Evolutionary conservation across 2,797 vertebrate genomes (phyloP), one percentile per base, ranked within the genome.

Genomic region (Trachops cirrhosus): DNA sequence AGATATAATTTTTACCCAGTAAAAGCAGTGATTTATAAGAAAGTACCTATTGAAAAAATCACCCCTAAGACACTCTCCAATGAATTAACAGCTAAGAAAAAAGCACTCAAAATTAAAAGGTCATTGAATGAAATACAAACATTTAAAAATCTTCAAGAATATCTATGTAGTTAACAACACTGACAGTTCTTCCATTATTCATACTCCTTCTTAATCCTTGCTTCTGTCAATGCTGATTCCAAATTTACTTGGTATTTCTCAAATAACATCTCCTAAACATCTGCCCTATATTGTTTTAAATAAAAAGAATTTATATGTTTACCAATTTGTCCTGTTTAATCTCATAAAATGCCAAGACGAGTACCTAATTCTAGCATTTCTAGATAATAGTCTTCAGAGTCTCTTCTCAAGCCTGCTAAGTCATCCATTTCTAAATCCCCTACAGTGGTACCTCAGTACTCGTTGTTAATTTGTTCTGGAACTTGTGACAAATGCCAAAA

Each of bases 351-450:
- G 39, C 48, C 41, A 93, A 88, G 54, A 86, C 32, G 39, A 88
- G 37, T 74, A 88, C 8, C 46, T 74, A 85, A 91, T 48, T 88
- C 12, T 57, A 78, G 32, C 62, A 73, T 84, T 91, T 79, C 62
- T 48, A 87, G 41, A 70, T 41, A 91, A 73, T 15, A 84, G 64
- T 21, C 59, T 94, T 94, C 34, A 48, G 52, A 68, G 29, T 59
- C 32, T 83, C 57, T 57, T 85, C 41, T 91, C n/a, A 89, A 86
- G 71, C 87, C 54, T 94, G 26, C 41, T 29, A 90, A 80, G 73
- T 34, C 41, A 84, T n/a, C 37, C 59, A 94, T 46, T 90, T 89
- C 46, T 93, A 93, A 92, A 92, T 79, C 9, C 41, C 52, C 67
- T 74, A 14, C 59, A 32, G 26, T 62, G 59, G 59, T 62, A 29